Evolutionary conservation across 2,113 vertebrate genomes (phyloP), one percentile per base, ranked within the genome.

Genomic region (Gavialis gangeticus): DNA sequence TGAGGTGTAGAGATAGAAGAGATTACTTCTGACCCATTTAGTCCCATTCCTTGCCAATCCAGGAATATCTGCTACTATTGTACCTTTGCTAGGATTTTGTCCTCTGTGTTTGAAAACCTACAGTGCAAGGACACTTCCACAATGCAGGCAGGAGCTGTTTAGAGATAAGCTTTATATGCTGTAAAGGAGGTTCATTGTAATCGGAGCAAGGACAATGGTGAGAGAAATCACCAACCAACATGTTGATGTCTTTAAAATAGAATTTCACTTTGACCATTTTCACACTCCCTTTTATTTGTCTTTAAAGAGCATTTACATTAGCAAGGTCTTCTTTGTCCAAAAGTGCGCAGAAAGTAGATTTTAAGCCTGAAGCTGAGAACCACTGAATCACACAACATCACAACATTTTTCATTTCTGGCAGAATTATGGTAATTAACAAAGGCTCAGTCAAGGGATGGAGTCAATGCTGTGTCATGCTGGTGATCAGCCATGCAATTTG

Each of bases 301-400:
- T 88, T 94, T 82, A 89, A 80, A 91, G 80, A 94, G 66, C 80
- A 58, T 18, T 94, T 88, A 79, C 82, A 86, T 1, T 14, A 89
- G 78, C 80, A 56, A 86, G 94, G 46, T 85, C 96, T 85, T 66
- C 0, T 13, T 77, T 85, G 94, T 94, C 89, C 79, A 91, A 94
- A 93, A 97, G 97, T 97, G 97, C 96, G 97, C 76, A 34, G 86
- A 86, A 95, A 97, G 96, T 97, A 97, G 97, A 97, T 97, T 95
- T 97, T 92, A 91, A 80, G 92, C 89, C 88, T 83, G 91, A 84
- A 97, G 89, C 95, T 96, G 88, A 95, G 94, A 97, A 95, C 94
- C 91, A 91, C 95, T 97, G 97, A 96, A 97, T 97, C 96, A 97
- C 95, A 94, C 87, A 96, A 88, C 94, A 83, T 94, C 95, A 94